Evolutionary conservation across 2,113 vertebrate genomes (phyloP), one percentile per base, ranked within the genome.

Genomic region (Meles meles): DNA sequence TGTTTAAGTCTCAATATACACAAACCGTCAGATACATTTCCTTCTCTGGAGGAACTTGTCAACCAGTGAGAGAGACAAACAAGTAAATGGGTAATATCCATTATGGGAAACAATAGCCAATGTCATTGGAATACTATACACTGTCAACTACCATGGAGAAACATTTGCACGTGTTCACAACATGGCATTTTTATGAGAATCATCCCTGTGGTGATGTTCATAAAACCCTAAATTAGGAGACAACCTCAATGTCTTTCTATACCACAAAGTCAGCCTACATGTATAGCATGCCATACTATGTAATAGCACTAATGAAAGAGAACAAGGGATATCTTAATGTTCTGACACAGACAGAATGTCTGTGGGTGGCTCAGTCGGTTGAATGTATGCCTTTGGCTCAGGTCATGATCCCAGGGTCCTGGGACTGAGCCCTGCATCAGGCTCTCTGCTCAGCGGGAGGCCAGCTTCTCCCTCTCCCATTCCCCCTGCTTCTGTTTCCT

Each of bases 11-110:
- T 77, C 67, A 86, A 27, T 74, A 69, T 20, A 69, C 37, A 82
- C 1, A 86, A 39, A 85, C 12, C 18, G 6, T 47, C 29, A 57
- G 37, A 59, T 47, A 49, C 4, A 59, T 4, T 55, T 14, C 4
- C 71, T 96, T 49, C 31, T 37, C 11, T 27, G 79, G n/a, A 93
- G 17, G 59, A 88, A 37, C 14, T 72, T 55, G 34, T 59, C 20
- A 90, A 82, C 71, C 65, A 95, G 25, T 81, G 69, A 97, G 21
- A 86, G 52, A 81, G 29, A 72, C 9, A 87, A 95, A 87, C 29
- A 63, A 90, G 39, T 47, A 97, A 77, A 72, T 79, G 27, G 39
- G 34, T 42, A 94, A 94, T 44, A 29, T 21, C 9, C 13, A 42
- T 42, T 93, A 65, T 79, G 18, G 17, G 9, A 76, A 39, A 44